These are phyloP conservation scores for Cololabis saira DNA, from an alignment of 2,113 vertebrate genomes.

Conservation along the genomic window DNA sequence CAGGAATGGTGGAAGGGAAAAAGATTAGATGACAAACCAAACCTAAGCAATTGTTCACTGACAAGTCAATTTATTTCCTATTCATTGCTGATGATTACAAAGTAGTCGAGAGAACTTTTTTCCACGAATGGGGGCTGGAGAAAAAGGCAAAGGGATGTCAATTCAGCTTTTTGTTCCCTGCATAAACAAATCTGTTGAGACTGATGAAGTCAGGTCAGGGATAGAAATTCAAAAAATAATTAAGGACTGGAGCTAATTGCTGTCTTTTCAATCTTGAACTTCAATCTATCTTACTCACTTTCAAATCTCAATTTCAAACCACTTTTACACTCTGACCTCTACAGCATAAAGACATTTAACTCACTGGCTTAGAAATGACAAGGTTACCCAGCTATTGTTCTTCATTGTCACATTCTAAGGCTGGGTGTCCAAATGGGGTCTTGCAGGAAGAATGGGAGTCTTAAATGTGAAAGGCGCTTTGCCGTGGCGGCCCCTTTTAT, in stretches of 20 bases:
- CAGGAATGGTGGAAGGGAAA: conserved; percentile 1
- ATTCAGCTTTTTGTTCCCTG: not conserved
- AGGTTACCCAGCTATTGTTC: conserved; percentile 51
- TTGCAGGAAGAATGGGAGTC: conserved; percentile 21
- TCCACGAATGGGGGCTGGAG: conserved; percentile 2
- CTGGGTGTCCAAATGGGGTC: conserved; percentile 52
- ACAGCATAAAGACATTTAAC: conserved; percentile 39
- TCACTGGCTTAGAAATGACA: conserved; percentile 50
- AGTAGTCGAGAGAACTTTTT: conserved; percentile 33
- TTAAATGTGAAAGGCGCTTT: conserved; percentile 21
- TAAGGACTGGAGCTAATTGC: not conserved
- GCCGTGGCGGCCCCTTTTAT: not conserved
- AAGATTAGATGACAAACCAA: conserved; percentile 45
- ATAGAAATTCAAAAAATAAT: conserved; percentile 11
- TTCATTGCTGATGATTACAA: conserved; percentile 34
- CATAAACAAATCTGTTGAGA: conserved; percentile 22
- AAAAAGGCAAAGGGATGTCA: not conserved
- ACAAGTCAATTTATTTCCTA: conserved; percentile 62
- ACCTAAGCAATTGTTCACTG: conserved; percentile 47
- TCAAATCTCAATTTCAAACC: conserved; percentile 20
- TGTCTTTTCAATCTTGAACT: conserved; percentile 2
- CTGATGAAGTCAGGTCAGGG: conserved; percentile 13
- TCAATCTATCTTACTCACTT: conserved; percentile 3
- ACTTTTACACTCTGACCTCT: conserved; percentile 11
- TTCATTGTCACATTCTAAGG: conserved; percentile 41